Conservation (phyloP, 2,888 invertebrate genomes). For the Noctuana brunneofusca region DNA sequence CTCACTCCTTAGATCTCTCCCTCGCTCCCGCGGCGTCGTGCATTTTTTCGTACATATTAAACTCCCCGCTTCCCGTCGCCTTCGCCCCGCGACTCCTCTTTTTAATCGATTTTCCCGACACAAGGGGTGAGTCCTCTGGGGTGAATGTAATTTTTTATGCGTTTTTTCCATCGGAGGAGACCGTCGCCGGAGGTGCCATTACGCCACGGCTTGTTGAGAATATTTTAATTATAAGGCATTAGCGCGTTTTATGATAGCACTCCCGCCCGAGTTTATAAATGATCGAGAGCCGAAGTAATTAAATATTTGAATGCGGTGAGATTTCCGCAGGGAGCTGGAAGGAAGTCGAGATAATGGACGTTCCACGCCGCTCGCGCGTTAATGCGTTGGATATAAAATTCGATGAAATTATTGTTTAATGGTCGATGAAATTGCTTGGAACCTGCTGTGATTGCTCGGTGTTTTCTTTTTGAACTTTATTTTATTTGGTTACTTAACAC, state of each 20-base stretch:
- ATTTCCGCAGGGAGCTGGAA: conserved; percentile 75
- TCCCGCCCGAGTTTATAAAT: conserved; percentile 78
- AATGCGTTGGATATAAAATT: conserved; percentile 80
- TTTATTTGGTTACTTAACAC: conserved; percentile 37
- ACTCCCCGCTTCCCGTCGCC: conserved; percentile 66
- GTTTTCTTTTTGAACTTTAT: conserved; percentile 52
- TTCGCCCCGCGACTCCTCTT: conserved; percentile 79
- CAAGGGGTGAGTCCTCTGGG: conserved; percentile 83
- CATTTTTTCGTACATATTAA: conserved; percentile 84
- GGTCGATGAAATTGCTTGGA: conserved; percentile 69
- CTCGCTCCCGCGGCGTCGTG: conserved; percentile 78
- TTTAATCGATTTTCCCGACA: conserved; percentile 83
- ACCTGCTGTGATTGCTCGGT: conserved; percentile 53
- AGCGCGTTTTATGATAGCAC: conserved; percentile 83
- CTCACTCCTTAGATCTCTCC: conserved; percentile 71
- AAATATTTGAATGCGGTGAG: conserved; percentile 82
- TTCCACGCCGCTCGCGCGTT: conserved; percentile 62
- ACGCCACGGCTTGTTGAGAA: conserved; percentile 84
- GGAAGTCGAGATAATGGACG: conserved; percentile 70
- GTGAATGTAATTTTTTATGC: conserved; percentile 85
- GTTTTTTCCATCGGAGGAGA: conserved; percentile 77
- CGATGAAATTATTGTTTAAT: conserved; percentile 80
- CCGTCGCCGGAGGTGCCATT: conserved; percentile 82
- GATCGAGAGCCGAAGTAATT: conserved; percentile 81
- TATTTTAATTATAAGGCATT: conserved; percentile 84